Conservation (phyloP, 2,113 vertebrate species). For the Seriola quinqueradiata region DNA sequence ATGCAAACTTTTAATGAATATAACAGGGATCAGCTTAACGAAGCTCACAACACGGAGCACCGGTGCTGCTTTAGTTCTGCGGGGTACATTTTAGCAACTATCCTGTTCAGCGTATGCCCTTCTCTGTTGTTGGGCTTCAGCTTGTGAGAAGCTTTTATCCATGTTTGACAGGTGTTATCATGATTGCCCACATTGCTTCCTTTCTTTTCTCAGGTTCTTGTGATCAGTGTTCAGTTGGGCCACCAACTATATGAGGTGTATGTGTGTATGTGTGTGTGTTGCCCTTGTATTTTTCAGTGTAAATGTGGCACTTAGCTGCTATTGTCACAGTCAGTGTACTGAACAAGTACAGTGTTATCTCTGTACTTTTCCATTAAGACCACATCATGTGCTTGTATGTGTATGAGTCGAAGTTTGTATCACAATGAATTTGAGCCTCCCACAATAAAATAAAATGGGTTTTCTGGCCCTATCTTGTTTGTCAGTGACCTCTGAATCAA, state of each 20-base stretch:
- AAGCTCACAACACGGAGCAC: not conserved
- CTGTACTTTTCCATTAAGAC: not conserved
- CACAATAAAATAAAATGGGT: not conserved
- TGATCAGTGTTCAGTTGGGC: not conserved
- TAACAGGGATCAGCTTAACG: not conserved
- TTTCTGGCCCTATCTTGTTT: not conserved
- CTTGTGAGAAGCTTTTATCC: not conserved
- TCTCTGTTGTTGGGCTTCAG: not conserved
- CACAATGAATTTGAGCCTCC: not conserved
- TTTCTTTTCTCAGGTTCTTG: not conserved
- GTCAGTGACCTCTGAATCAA: not conserved
- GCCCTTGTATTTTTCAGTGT: not conserved
- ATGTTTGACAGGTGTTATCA: conserved; percentile 7
- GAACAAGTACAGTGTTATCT: not conserved
- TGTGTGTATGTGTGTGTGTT: not conserved
- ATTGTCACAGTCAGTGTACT: not conserved
- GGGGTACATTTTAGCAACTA: not conserved
- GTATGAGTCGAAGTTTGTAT: no score
- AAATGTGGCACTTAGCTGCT: not conserved
- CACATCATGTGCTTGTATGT: not conserved
- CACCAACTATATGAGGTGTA: not conserved
- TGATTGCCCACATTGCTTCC: not conserved
- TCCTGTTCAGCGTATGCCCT: not conserved
- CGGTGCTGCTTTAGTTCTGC: not conserved
- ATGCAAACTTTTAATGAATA: not conserved